phyloP scores from a whole-genome alignment of 2,888 invertebrate genomes.

The Macaria notata region DNA sequence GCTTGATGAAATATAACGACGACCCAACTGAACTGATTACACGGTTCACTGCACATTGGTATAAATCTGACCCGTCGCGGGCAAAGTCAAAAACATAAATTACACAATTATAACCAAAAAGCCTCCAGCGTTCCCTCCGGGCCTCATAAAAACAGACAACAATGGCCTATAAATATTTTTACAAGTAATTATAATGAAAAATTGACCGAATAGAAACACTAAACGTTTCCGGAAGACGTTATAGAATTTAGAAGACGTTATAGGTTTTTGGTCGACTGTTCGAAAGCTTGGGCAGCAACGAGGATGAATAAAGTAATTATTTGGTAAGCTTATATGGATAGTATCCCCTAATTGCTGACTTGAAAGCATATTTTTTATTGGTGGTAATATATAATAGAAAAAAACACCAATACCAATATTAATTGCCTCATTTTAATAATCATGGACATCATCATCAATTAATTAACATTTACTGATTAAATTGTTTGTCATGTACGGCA shows the following conservation, averaged over 20 bases:
- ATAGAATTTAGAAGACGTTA: constrained; percentile 40
- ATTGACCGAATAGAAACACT: constrained; percentile 52
- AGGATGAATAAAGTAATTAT: too few relatives aligned
- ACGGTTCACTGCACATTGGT: constrained; percentile 41
- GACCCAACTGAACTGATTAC: constrained; percentile 42
- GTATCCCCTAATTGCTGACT: too few relatives aligned
- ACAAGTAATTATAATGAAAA: constrained; percentile 75
- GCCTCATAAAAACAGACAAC: constrained; percentile 60
- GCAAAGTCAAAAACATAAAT: constrained; percentile 67
- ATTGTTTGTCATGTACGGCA: too few relatives aligned
- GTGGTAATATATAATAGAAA: too few relatives aligned
- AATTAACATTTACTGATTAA: too few relatives aligned
- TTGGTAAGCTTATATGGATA: too few relatives aligned
- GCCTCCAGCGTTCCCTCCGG: constrained; percentile 41
- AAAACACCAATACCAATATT: too few relatives aligned
- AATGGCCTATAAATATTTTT: constrained; percentile 74
- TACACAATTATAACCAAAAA: constrained; percentile 55
- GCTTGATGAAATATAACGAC: constrained; percentile 27
- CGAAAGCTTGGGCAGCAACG: too few relatives aligned
- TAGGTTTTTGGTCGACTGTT: constrained; percentile 51
- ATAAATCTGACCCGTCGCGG: constrained; percentile 44
- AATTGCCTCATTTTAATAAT: too few relatives aligned
- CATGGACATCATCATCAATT: too few relatives aligned
- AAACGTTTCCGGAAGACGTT: constrained; percentile 62
- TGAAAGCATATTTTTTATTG: too few relatives aligned